Percentiles rank a stretch among this genome's conserved stretches.
Evolutionary conservation across 30 jellyfish, hydroid and myxozoan genomes (phyloP).

Genomic region (Pelagia noctiluca): DNA sequence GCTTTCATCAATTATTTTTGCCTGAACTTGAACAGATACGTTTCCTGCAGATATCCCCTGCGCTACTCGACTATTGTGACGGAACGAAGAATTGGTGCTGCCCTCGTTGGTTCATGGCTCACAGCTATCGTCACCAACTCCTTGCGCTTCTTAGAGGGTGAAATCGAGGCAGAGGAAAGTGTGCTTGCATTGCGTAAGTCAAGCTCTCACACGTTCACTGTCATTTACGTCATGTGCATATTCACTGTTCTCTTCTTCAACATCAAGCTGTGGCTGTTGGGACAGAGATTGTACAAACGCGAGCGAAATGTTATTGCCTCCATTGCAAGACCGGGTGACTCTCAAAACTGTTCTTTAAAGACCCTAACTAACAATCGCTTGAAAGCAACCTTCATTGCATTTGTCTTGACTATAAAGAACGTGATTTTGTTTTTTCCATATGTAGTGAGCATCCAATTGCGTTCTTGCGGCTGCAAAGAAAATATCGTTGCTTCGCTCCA

Average conservation of each 20-base stretch:
- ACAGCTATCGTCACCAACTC: neutral
- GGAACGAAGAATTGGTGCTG: neutral
- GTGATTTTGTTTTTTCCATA: no score
- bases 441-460: no score
- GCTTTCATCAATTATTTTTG: neutral
- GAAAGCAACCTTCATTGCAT: no score
- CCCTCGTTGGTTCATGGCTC: neutral
- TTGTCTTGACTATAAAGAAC: no score
- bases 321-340: neutral
- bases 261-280: neutral
- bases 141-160: neutral
- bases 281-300: neutral
- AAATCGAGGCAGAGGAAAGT: no score
- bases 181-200: neutral
- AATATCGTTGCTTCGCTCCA: no score
- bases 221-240: neutral
- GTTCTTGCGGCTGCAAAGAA: no score
- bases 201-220: neutral
- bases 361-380: slow-evolving; percentile 34
- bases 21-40: neutral
- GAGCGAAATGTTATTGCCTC: neutral
- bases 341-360: neutral
- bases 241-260: neutral
- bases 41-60: neutral
- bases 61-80: neutral